phyloP scores from a whole-genome alignment of 2,888 invertebrate genomes.

The Coronaproctus castanopsis region DNA sequence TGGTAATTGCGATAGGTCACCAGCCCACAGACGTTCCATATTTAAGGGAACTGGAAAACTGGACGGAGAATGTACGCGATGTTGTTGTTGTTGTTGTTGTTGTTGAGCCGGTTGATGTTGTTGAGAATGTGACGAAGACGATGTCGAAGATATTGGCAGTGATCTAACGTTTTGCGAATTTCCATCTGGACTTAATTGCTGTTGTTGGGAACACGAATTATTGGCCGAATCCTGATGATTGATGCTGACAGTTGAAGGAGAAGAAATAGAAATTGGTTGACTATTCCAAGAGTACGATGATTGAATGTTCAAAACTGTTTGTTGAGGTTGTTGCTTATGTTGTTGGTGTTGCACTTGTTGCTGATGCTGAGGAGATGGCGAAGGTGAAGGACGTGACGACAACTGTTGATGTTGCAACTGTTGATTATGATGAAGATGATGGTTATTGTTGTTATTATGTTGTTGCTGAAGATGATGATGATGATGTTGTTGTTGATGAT shows the following conservation, averaged over 20 bases:
- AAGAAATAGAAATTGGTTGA: slow-evolving; percentile 13
- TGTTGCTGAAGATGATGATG: slow-evolving; percentile 46
- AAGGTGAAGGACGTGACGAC: slow-evolving; percentile 20
- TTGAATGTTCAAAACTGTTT: slow-evolving; percentile 17
- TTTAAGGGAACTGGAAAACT: slow-evolving; percentile 44
- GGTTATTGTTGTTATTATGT: slow-evolving; percentile 39
- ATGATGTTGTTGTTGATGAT: slow-evolving; percentile 35
- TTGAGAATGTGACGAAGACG: slow-evolving; percentile 31
- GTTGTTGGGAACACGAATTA: not conserved
- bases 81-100: slow-evolving; percentile 19
- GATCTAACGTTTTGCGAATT: not conserved
- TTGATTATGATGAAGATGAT: slow-evolving; percentile 48
- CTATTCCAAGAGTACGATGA: slow-evolving; percentile 25
- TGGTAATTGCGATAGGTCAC: slow-evolving; percentile 64
- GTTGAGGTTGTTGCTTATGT: slow-evolving; percentile 10
- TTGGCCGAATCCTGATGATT: not conserved
- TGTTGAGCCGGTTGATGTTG: slow-evolving; percentile 23
- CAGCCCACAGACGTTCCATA: slow-evolving; percentile 82
- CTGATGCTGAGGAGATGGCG: slow-evolving; percentile 34
- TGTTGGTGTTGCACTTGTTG: slow-evolving; percentile 10
- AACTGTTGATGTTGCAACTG: slow-evolving; percentile 30
- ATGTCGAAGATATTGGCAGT: slow-evolving; percentile 13
- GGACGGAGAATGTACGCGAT: slow-evolving; percentile 18
- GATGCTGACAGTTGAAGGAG: no score
- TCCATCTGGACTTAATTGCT: not conserved